Conservation (phyloP, 2,113 vertebrate species). For the Sula dactylatra region DNA sequence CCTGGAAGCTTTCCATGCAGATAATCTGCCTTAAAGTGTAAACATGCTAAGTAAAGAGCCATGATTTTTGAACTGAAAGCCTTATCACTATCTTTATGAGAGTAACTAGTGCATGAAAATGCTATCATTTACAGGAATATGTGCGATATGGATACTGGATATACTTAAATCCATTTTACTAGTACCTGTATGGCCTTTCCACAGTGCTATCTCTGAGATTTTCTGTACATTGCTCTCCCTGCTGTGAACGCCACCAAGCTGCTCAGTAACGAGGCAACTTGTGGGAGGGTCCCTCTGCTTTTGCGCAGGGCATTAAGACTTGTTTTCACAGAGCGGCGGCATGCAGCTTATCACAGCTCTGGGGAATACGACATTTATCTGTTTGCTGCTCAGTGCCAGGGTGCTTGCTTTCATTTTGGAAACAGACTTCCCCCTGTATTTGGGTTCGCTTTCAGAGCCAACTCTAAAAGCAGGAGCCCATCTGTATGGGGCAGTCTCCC, state of each 20-base stretch:
- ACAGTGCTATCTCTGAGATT: not conserved
- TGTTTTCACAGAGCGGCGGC: not conserved
- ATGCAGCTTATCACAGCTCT: not conserved
- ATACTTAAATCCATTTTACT: not conserved
- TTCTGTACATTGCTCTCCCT: not conserved
- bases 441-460: not conserved
- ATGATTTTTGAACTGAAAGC: not conserved
- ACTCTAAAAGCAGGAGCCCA: not conserved
- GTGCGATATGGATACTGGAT: not conserved
- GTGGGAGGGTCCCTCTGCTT: not conserved
- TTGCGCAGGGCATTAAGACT: not conserved
- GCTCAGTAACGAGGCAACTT: not conserved
- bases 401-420: not conserved
- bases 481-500: not conserved
- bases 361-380: not conserved
- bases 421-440: not conserved
- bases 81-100: not conserved
- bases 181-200: not conserved
- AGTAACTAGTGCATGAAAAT: not conserved
- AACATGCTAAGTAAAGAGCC: not conserved
- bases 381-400: fast-evolving
- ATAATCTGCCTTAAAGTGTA: not conserved
- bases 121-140: not conserved
- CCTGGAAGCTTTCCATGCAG: not conserved
- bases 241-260: not conserved